phyloP scores from a whole-genome alignment of 1,140 invertebrate species.

The Drosophila murphyi region DNA sequence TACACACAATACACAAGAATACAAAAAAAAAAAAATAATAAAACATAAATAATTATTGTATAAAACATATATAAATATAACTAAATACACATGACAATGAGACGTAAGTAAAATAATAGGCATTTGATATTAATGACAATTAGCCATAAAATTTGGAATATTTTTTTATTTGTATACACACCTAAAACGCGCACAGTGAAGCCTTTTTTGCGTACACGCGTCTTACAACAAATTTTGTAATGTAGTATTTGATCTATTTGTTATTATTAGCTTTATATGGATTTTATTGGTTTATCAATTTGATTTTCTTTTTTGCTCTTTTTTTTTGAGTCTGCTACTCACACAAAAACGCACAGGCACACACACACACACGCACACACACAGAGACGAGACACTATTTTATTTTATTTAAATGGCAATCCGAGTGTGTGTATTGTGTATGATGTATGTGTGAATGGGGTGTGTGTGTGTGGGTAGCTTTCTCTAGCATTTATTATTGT shows the following conservation, averaged over 20 bases:
- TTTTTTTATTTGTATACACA: conserved; percentile 67
- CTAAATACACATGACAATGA: conserved; percentile 52
- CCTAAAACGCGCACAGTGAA: conserved; percentile 74
- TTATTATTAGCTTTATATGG: conserved; percentile 36
- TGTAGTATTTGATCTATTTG: conserved; percentile 47
- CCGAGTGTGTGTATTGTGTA: conserved; percentile 11
- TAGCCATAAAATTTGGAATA: conserved; percentile 44
- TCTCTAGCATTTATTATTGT: conserved; percentile 55
- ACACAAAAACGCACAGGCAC: conserved; percentile 28
- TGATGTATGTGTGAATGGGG: conserved; percentile 15
- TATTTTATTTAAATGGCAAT: neutral
- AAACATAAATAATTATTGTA: conserved; percentile 13
- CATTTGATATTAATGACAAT: conserved; percentile 29
- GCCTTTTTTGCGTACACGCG: conserved; percentile 55
- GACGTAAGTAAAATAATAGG: conserved; percentile 28
- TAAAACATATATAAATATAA: conserved; percentile 18
- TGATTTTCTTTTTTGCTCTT: conserved; percentile 19
- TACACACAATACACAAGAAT: conserved; percentile 18
- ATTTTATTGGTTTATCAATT: conserved; percentile 56
- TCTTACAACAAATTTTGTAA: conserved; percentile 34
- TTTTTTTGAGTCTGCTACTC: conserved; percentile 35
- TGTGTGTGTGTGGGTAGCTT: conserved; percentile 58
- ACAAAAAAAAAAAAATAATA: conserved; percentile 8
- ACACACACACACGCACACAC: conserved; percentile 17
- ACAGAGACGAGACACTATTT: conserved; percentile 18